These are phyloP conservation scores for Panorpa germanica DNA, from an alignment of 2,888 invertebrate genomes.

Conservation along the genomic window DNA sequence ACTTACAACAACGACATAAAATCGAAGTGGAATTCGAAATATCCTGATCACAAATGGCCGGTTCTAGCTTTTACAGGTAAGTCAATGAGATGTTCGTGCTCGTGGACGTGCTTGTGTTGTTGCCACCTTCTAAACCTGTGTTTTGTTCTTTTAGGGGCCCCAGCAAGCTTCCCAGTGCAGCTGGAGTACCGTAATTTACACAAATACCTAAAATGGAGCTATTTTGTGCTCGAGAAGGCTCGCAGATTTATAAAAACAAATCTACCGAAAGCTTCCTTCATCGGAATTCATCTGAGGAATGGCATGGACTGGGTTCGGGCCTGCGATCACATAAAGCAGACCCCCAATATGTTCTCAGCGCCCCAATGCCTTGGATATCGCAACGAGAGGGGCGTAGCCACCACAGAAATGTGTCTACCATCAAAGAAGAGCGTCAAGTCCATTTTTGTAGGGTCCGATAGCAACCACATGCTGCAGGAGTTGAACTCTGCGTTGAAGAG, in stretches of 20 bases:
- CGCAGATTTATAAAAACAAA: slow-evolving; percentile 48
- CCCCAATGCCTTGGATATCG: slow-evolving; percentile 91
- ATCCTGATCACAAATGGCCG: slow-evolving; percentile 52
- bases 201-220: slow-evolving; percentile 64
- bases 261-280: slow-evolving; percentile 61
- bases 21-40: slow-evolving; percentile 50
- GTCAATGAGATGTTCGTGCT: no score
- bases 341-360: slow-evolving; percentile 79
- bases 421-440: slow-evolving; percentile 55
- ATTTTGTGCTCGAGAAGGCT: slow-evolving; percentile 39
- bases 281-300: slow-evolving; percentile 89
- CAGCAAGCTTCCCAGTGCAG: slow-evolving; percentile 86
- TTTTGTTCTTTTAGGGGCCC: slow-evolving; percentile 73
- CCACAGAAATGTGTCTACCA: slow-evolving; percentile 75
- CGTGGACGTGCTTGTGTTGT: no score
- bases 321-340: slow-evolving; percentile 60
- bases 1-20: slow-evolving; percentile 48
- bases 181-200: slow-evolving; percentile 62
- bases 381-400: slow-evolving; percentile 69
- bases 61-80: slow-evolving; percentile 88
- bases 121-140: no score
- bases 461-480: slow-evolving; percentile 68
- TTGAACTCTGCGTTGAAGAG: slow-evolving; percentile 48
- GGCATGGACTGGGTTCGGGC: slow-evolving; percentile 86
- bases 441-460: slow-evolving; percentile 87